Base-by-base conservation (phyloP, 2,113 vertebrate species). In the Symphodus melops region DNA sequence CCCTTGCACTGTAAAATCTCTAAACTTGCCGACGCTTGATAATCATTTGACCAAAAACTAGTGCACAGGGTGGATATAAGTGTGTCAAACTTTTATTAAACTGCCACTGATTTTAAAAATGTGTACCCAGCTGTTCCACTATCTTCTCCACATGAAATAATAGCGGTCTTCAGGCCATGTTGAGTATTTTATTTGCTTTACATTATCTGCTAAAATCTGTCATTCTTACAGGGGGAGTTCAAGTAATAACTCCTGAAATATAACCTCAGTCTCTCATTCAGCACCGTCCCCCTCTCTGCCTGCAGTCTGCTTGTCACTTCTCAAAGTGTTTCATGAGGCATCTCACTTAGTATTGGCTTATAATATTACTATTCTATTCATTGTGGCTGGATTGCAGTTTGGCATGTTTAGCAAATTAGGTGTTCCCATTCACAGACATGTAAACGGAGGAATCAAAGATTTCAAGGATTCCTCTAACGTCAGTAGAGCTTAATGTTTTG, bases 1-100 rank as follows among this genome's bases (percentile, higher is more conserved):
- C 74, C 51, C 19, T 39, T 51, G 10, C 59, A 41, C 46, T 9
- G 37, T 44, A 20, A 70, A 58, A 68, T 60, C 3, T 21, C 57
- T 79, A 39, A 56, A 70, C 55, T 65, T 28, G 59, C 49, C 37
- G 25, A 39, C 1, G 8, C 9, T 16, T 44, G 25, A 36, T 67
- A 37, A 42, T 20, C 49, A 17, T 48, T 28, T 10, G 28, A 19
- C 13, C 16, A 3, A 9, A 14, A 56, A 28, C 25, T 21, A 37
- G 52, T 57, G 55, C 2, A n/a, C 33, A 55, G 9, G 46, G 19
- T n/a, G 58, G 20, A 64, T 23, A 14, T 14, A 60, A 52, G 13
- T 81, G 65, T 61, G 7, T 36, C 7, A 25, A 69, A 58, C 42
- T 33, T 61, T 14, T 11, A 39, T 14, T 13, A 3, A 58, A 67